phyloP scores from a whole-genome alignment of 2,113 vertebrate genomes.

The Boulengeromyrus knoepffleri region DNA sequence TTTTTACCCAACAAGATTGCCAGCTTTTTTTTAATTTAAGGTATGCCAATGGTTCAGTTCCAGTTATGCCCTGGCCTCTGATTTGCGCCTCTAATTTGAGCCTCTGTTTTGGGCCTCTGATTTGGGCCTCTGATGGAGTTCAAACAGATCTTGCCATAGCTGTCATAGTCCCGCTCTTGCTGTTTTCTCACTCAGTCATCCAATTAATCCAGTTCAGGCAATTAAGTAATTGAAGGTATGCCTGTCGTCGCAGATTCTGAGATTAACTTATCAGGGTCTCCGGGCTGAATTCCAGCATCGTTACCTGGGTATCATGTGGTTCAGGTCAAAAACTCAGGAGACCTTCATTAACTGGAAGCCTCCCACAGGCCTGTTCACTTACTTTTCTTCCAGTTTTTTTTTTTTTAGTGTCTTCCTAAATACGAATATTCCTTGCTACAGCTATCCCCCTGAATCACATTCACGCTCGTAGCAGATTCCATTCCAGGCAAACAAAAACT shows the following conservation, averaged over 20 bases:
- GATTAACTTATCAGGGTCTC: neutral
- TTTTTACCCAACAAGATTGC: neutral
- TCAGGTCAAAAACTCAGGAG: neutral
- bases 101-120: too few relatives aligned
- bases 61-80: neutral
- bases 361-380: neutral
- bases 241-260: neutral
- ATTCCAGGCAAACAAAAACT: neutral
- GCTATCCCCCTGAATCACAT: neutral
- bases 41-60: neutral
- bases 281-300: neutral
- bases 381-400: neutral
- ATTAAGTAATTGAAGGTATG: conserved; percentile 9
- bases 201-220: neutral
- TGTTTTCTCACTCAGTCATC: neutral
- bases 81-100: too few relatives aligned
- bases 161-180: neutral
- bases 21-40: neutral
- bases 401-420: neutral
- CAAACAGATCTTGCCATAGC: too few relatives aligned
- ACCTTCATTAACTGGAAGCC: neutral
- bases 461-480: neutral
- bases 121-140: too few relatives aligned
- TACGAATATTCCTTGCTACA: neutral
- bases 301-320: neutral